Evolutionary conservation across 2,888 invertebrate genomes (phyloP).

Genomic region (Zele albiditarsus): DNA sequence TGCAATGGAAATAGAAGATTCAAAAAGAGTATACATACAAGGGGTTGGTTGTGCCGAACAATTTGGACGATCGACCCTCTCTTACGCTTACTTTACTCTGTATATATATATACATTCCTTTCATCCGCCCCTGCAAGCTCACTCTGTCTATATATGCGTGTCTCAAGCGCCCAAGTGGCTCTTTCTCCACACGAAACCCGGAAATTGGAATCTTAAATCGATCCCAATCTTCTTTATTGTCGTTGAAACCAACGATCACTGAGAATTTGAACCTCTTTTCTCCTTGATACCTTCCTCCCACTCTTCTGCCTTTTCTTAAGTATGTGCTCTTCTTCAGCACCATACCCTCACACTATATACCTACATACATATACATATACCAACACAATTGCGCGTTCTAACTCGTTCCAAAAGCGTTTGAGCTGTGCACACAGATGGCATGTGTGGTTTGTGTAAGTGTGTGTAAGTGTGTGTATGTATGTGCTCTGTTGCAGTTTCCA

Average conservation of each 20-base stretch:
- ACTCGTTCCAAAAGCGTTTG: neutral
- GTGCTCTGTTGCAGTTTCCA: neutral
- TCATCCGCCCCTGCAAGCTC: neutral
- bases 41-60: conserved; percentile 1
- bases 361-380: neutral
- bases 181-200: conserved; percentile 45
- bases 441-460: neutral
- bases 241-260: conserved; percentile 45
- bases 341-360: neutral
- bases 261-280: conserved; percentile 22
- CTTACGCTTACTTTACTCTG: neutral
- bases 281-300: conserved; percentile 13
- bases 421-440: neutral
- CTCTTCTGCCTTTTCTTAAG: conserved; percentile 14
- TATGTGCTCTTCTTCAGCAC: neutral
- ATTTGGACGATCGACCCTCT: conserved; percentile 20
- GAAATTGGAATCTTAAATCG: conserved; percentile 70
- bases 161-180: conserved; percentile 19
- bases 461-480: neutral
- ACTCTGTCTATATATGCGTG: neutral
- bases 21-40: neutral
- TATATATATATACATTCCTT: neutral
- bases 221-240: conserved; percentile 65
- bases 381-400: neutral
- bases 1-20: neutral